A percentile compares a stretch with the other conserved stretches of the same genome.
Evolutionary conservation across 2,888 invertebrate species (phyloP).

Genomic region (Lochmaea crataegi): DNA sequence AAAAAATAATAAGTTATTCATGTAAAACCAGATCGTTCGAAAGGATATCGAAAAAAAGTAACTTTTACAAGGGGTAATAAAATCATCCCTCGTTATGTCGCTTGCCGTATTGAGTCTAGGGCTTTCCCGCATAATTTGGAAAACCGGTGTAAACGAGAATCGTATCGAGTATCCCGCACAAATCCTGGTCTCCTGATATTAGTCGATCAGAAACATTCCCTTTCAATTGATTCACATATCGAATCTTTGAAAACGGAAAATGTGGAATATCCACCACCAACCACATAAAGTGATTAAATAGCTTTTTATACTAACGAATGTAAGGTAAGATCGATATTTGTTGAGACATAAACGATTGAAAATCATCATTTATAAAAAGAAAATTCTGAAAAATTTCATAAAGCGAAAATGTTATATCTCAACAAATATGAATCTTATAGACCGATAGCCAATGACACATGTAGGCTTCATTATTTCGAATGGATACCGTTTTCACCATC

Average conservation of each 20-base stretch:
- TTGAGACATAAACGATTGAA: neutral
- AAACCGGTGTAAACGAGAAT: neutral
- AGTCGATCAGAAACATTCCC: slow-evolving; percentile 3
- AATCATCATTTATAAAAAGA: no score
- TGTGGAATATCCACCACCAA: neutral
- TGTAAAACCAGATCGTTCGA: neutral
- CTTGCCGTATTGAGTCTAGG: neutral
- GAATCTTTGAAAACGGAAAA: neutral
- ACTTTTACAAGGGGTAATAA: slow-evolving; percentile 1
- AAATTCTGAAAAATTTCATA: no score
- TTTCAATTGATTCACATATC: neutral
- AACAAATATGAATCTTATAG: no score
- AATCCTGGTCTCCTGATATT: slow-evolving; percentile 3
- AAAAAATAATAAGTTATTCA: neutral
- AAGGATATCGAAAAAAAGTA: neutral
- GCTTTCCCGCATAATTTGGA: slow-evolving; percentile 1
- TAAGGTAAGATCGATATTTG: neutral
- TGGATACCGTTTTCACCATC: no score
- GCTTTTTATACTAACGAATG: neutral
- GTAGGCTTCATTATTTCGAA: no score
- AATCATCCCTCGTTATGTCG: slow-evolving; percentile 2
- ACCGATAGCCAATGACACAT: no score
- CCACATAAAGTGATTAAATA: neutral
- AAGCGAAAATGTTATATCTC: no score
- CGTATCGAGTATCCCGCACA: neutral